Base-by-base conservation (phyloP, 30 jellyfish, hydroid and myxozoan genomes). In the Clytia hemisphaerica region DNA sequence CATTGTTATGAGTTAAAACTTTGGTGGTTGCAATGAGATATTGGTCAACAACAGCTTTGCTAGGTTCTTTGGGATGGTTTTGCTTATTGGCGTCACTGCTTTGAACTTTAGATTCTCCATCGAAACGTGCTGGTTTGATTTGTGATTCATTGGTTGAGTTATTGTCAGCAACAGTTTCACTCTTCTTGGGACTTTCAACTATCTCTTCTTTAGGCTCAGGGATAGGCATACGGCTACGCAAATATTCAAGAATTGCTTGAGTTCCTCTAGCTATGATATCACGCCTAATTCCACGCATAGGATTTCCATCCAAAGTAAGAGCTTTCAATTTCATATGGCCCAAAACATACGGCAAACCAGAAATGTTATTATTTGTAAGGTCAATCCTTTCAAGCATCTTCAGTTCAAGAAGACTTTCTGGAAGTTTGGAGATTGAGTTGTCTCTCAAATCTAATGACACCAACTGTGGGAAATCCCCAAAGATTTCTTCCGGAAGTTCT, bases 221-320 rank as follows among this genome's bases (percentile, higher is more conserved):
- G 3, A 28, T 47, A 28, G 81, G 88, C 22, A 83, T 51, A 45
- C 95, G 59, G 61, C 92, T 83, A 33, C 70, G 74, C 48, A 83
- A 36, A 50, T 73, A 58, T 32, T 46, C 38, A 1, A 83, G 38
- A n/a, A 83, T 70, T 16, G 91, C 92, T 34, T 73, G 79, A 6
- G 95, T 83, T 25, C 95, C 95, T 58, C 82, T 78, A 15, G 89
- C 79, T 0, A 83, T 73, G 26, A 83, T 74, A 59, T 83, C 95
- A 4, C 95, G 64, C 58, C 95, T 34, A 21, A 83, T 57, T 12
- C 85, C 79, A 15, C 85, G 84, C 72, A 83, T 45, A 32, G 95
- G 84, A 50, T 83, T 83, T 32, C 95, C 95, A 45, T 83, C 95
- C 5, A 83, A 63, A 7, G 92, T 44, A 61, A 83, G 37, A 4